Base-by-base conservation (phyloP, 1,140 invertebrate genomes). In the Caenorhabditis remanei region DNA sequence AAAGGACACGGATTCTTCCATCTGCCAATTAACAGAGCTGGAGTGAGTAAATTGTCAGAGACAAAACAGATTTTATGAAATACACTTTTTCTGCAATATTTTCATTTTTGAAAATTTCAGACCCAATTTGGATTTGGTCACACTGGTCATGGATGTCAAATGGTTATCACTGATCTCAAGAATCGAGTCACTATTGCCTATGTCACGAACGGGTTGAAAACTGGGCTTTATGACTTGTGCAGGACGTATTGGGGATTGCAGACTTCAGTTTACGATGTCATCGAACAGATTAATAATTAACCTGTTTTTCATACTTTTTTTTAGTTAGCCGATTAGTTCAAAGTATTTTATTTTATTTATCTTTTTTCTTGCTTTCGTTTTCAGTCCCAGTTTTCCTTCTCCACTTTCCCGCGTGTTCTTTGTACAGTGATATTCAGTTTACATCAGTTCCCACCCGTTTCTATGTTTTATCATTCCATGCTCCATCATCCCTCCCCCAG, bases 131-230 rank as follows among this genome's bases (percentile, higher is more conserved):
- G 87, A 13, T 61, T 89, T 46, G 89, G 89, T 24, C 89, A 90
- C 46, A 84, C 89, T 13, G 89, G 89, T 24, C 84, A 90, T 71
- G 89, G 89, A 16, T 87, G 89, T 82, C 89, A 90, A 79, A 58
- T 85, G 50, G 89, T 88, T 24, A 75, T 67, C 48, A 55, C 71
- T 32, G 89, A 90, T 85, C 89, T 89, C 21, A 85, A 65, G 53
- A 89, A 89, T 58, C 41, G 63, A 41, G 55, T 90, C 2, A 75
- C 83, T 5, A 63, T 90, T 11, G 86, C 89, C 41, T 90, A 90
- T 56, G 82, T 86, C 19, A 90, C 79, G 19, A 90, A 90, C 50
- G 89, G 85, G 2, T 63, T 90, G 48, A 90, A 89, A 53, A 88
- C 89, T 1, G 89, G 88, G 13, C 55, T 89, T 13, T 83, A 87